Base-by-base conservation (phyloP, 2,888 invertebrate genomes). In the Alloplasta piceator region DNA sequence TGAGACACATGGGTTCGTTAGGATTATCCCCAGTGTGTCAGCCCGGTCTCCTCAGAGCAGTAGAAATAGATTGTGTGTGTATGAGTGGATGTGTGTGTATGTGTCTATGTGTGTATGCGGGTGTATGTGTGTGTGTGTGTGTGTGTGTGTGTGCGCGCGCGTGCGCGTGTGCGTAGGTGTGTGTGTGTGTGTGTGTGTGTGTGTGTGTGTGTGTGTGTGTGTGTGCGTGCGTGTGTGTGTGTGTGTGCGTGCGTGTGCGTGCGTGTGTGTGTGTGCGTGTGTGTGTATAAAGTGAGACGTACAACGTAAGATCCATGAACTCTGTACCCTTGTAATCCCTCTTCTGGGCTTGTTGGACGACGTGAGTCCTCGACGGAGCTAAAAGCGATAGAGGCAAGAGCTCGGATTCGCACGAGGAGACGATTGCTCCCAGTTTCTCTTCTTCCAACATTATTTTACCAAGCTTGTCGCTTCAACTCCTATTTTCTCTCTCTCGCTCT, bases 301-400 rank as follows among this genome's bases (percentile, higher is more conserved):
- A 79, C 58, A 82, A 52, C 70, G 77, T 52, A 60, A 46, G 76
- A 84, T 78, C 78, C 78, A 64, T 72, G 80, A 80, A 80, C 83
- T 75, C 80, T 66, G 76, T 68, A 78, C 78, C 71, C 73, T 76
- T 80, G 80, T 82, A 84, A 84, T 84, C 82, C 80, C 80, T 82
- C 67, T 80, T 75, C 66, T 26, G 26, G 26, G 52, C 66, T 50
- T 66, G 75, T 67, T 67, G 63, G 67, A 68, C 63, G 70, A 76
- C 71, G 52, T 16, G 55, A 48, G 71, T 36, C 9, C 71, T 52
- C 50, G 48, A 38, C 46, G 50, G 41, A 63, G 72, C 16, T 63
- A 71, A 61, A 63, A 72, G 50, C 36, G 46, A 46, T 66, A 43
- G 67, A 68, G 36, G 43, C 10, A 10, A 52, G 41, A 56, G 60